Conservation (phyloP, 2,888 invertebrate genomes). For the Diarsia rubi region DNA sequence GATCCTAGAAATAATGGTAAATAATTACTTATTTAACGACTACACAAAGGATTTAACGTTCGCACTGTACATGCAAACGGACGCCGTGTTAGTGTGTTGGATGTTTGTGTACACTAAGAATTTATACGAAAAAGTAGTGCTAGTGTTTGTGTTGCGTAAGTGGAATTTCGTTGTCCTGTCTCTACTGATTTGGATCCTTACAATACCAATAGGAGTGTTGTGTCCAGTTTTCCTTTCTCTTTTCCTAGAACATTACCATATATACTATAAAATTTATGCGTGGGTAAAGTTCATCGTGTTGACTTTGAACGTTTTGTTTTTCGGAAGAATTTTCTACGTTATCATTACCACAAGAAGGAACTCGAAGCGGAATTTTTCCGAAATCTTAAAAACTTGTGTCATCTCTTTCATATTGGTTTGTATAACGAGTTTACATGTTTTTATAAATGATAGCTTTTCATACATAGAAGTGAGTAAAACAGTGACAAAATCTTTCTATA, state of each 20-base stretch:
- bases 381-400: slow-evolving; percentile 62
- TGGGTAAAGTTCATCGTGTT: slow-evolving; percentile 76
- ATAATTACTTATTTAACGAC: slow-evolving; percentile 1
- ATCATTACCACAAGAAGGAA: slow-evolving; percentile 63
- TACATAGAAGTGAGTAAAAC: slow-evolving; percentile 19
- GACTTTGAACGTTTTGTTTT: slow-evolving; percentile 74
- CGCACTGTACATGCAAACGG: slow-evolving; percentile 74
- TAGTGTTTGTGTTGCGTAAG: slow-evolving; percentile 73
- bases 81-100: slow-evolving; percentile 76
- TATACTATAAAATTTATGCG: slow-evolving; percentile 70
- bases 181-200: slow-evolving; percentile 69
- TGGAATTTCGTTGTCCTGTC: slow-evolving; percentile 67
- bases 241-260: neutral
- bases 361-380: slow-evolving; percentile 30
- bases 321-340: slow-evolving; percentile 76
- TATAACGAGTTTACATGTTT: slow-evolving; percentile 78
- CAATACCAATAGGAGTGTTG: slow-evolving; percentile 74
- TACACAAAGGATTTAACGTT: slow-evolving; percentile 55
- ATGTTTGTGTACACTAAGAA: slow-evolving; percentile 83
- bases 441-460: slow-evolving; percentile 73
- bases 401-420: slow-evolving; percentile 72
- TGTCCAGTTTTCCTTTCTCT: slow-evolving; percentile 53
- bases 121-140: slow-evolving; percentile 80
- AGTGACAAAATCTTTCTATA: slow-evolving; percentile 34
- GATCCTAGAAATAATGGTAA: slow-evolving; percentile 70